Base-by-base conservation (phyloP, 2,888 invertebrate species). In the Galeruca laticollis region DNA sequence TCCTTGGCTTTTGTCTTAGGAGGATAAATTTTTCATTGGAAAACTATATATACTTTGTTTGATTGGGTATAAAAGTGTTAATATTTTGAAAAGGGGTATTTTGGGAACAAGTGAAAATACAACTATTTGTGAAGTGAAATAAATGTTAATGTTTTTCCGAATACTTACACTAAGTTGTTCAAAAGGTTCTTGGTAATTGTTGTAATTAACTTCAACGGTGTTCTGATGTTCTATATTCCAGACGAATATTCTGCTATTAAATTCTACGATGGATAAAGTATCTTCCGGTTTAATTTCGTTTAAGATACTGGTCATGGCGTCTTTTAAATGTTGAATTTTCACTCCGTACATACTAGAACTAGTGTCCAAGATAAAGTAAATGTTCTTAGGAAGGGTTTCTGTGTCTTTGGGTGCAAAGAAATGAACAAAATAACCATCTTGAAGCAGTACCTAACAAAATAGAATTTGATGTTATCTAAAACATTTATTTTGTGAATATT, bases 211-310 rank as follows among this genome's bases (percentile, higher is more conserved):
- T 54, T 72, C 69, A 0, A 86, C 20, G 10, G 54, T 8, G 4
- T 31, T 47, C 40, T 64, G 86, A 69, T 87, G 86, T 54, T 87
- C 84, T 37, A 90, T 81, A 74, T 89, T 86, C 82, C 89, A 89
- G 0, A 89, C 87, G 51, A 79, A 79, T 0, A 85, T 85, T 13
- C 82, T 81, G 15, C 88, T 88, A 47, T 87, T 87, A 81, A 93
- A 93, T 75, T 90, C 88, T 18, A 93, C 87, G 68, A 93, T 88
- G 77, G 89, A 90, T 84, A 93, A 92, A 75, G 87, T 88, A 82
- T 93, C 93, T 1, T 88, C 87, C 0, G 83, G 74, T 67, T 89
- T 87, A 26, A 93, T 86, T 75, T 91, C 89, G 13, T 84, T 84
- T 13, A 93, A 86, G 72, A 93, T 91, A 37, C 87, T 86, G 70